Conservation (phyloP, 1,140 invertebrate genomes). For the Sipha flava region DNA sequence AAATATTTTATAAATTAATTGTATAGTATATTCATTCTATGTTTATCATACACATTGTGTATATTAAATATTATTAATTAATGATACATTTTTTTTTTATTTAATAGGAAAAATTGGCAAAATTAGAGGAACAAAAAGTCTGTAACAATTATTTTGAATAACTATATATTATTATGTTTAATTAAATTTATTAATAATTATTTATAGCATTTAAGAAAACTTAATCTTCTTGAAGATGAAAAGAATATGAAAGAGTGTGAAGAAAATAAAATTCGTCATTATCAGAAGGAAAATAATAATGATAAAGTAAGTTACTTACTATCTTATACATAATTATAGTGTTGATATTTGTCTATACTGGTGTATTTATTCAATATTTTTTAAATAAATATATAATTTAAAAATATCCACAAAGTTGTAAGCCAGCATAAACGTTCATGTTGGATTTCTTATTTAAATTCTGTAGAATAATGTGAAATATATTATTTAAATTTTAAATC, state of each 20-base stretch:
- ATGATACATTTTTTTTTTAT: background rate
- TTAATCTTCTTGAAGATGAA: background rate
- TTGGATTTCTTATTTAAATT: no score
- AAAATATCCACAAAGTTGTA: no score
- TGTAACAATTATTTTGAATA: background rate
- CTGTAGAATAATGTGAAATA: no score
- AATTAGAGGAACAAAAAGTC: conserved; percentile 27
- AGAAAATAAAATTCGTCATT: background rate
- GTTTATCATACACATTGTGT: no score
- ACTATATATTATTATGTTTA: background rate
- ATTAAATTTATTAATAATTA: background rate
- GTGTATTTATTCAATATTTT: no score
- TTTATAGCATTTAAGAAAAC: background rate
- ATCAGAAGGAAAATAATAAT: background rate
- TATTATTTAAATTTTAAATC: no score
- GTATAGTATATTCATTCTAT: no score
- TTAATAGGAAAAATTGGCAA: conserved; percentile 21
- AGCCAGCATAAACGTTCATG: no score
- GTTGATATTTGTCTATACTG: no score
- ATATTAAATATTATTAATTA: no score
- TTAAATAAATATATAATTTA: no score
- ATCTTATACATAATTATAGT: background rate
- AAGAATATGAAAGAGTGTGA: background rate
- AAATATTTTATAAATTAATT: background rate
- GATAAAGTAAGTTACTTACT: background rate